A percentile compares a stretch with the other conserved stretches of the same genome.
Evolutionary conservation across 1,140 invertebrate species (phyloP).

Genomic region (Galleria mellonella): DNA sequence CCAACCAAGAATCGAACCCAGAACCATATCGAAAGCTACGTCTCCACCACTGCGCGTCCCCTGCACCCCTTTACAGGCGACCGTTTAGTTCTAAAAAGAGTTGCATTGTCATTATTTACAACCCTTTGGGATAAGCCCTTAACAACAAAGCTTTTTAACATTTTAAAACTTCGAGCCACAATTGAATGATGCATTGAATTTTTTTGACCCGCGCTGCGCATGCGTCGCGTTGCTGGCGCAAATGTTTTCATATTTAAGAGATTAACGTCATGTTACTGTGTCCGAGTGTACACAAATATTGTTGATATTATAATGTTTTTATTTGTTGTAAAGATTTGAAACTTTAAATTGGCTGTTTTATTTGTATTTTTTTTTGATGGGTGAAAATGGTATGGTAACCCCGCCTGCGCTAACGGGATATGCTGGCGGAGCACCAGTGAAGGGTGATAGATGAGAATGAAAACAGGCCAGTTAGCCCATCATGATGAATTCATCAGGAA

Average conservation of each 20-base stretch:
- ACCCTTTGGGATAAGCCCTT: slow-evolving; percentile 61
- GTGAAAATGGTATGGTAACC: too few relatives aligned
- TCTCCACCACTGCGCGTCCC: too few relatives aligned
- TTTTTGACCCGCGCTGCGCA: slow-evolving; percentile 38
- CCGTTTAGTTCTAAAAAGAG: slow-evolving; percentile 59
- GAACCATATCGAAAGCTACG: too few relatives aligned
- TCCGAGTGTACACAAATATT: slow-evolving; percentile 56
- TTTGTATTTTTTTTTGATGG: not conserved
- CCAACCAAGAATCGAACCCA: too few relatives aligned
- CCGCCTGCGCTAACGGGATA: too few relatives aligned
- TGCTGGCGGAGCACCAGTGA: too few relatives aligned
- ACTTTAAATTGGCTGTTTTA: slow-evolving; percentile 17
- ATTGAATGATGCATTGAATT: slow-evolving; percentile 51
- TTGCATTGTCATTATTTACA: slow-evolving; percentile 69
- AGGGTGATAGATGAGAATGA: too few relatives aligned
- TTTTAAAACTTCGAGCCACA: slow-evolving; percentile 59
- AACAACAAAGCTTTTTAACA: slow-evolving; percentile 69
- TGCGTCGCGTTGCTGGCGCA: slow-evolving; percentile 36
- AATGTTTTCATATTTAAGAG: slow-evolving; percentile 72
- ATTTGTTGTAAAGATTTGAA: slow-evolving; percentile 35
- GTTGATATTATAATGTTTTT: slow-evolving; percentile 38
- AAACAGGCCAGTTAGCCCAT: too few relatives aligned
- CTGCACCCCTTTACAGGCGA: slow-evolving; percentile 31
- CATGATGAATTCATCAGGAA: too few relatives aligned
- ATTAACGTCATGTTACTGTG: slow-evolving; percentile 59